Evolutionary conservation across 2,888 invertebrate species (phyloP), one percentile per base, ranked within the genome.

Genomic region (Prosapia bicincta): DNA sequence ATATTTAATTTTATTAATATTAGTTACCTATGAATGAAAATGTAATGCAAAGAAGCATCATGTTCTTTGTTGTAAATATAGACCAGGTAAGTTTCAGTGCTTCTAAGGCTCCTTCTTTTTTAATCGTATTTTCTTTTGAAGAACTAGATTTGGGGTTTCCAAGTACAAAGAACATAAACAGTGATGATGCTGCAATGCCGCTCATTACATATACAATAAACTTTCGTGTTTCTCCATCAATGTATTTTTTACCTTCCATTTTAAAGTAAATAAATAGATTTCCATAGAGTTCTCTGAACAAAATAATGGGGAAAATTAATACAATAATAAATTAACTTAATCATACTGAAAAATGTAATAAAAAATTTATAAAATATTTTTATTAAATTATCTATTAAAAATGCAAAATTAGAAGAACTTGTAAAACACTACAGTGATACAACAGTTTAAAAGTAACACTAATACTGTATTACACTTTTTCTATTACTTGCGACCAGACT

Each of bases 1-100:
- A 32, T 28, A 28, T 6, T 28, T 28, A 28, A 28, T 28, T 3
- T 6, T 9, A 28, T 38, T 6, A 38, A 38, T 13, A 13, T 13
- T 38, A 67, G 84, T 83, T 84, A 94, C 95, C 98, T 76, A 97
- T 96, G 83, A 97, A 98, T 71, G 95, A 89, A 85, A 97, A 98
- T 0, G 94, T 92, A 75, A 95, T 84, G 79, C 93, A 91, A 23
- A 98, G 87, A 13, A 96, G 83, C 69, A 95, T 81, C 96, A 98
- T 98, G 80, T 94, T 90, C 38, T 88, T 88, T 0, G 97, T 97
- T 75, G 90, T 84, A 84, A 96, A 93, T 66, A 98, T 86, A 78
- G 87, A 87, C 66, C 93, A 87, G 0, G 97, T 94, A 30, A 92
- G 91, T 81, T 88, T 89, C 73, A 95, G 87, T 0, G 95, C 94